A percentile compares a stretch with the other conserved stretches of the same genome.
Conservation (phyloP, 2,113 vertebrate genomes). For the Chaetodon auriga region DNA sequence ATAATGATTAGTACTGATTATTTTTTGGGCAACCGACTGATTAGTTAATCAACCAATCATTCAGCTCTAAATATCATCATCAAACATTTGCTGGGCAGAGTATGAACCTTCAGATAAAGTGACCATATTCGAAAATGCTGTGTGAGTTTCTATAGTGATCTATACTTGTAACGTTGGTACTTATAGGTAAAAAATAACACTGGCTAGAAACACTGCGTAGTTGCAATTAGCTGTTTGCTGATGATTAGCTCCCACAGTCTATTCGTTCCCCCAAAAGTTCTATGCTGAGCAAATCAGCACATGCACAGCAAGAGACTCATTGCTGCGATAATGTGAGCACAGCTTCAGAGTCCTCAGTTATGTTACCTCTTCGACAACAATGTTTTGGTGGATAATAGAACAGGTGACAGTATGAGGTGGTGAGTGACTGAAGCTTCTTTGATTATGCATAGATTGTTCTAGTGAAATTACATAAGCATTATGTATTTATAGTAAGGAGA, state of each 20-base stretch:
- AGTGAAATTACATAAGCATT: background rate
- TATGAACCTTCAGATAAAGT: background rate
- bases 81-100: too few species aligned
- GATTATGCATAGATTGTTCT: background rate
- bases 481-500: background rate
- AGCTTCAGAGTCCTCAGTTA: too few species aligned
- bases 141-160: too few species aligned
- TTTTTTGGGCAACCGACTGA: background rate
- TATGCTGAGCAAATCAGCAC: too few species aligned
- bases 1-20: background rate
- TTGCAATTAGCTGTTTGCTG: background rate
- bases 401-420: background rate
- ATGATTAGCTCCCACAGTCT: background rate
- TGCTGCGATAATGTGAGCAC: too few species aligned
- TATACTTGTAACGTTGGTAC: too few species aligned
- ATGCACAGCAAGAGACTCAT: too few species aligned
- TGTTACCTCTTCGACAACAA: too few species aligned
- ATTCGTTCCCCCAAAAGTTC: too few species aligned
- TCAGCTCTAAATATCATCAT: background rate
- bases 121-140: too few species aligned
- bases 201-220: too few species aligned
- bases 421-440: background rate
- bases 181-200: too few species aligned
- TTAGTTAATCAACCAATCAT: background rate
- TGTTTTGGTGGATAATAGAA: background rate